Evolutionary conservation across 2,797 vertebrate species (phyloP).

Genomic region (Fratercula arctica): DNA sequence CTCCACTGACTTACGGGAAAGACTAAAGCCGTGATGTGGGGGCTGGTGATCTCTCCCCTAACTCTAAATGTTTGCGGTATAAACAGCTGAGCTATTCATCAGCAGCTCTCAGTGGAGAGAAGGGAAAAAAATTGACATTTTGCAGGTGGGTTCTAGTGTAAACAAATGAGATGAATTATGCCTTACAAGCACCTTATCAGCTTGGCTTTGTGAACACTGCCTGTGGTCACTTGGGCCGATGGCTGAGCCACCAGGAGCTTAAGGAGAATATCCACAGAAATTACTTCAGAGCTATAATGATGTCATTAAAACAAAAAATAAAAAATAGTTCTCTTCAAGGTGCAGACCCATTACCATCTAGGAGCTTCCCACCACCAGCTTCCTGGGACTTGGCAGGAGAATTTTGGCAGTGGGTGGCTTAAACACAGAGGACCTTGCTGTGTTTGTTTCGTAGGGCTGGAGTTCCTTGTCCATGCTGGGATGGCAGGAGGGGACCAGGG

Average conservation of each 20-base stretch:
- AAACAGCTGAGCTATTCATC: conserved; percentile 35
- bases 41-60: background rate
- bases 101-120: background rate
- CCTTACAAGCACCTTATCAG: background rate
- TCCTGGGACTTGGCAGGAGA: background rate
- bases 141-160: background rate
- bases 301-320: background rate
- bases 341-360: background rate
- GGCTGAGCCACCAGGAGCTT: background rate
- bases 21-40: background rate
- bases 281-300: background rate
- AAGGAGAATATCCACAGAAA: background rate
- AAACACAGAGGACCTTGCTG: background rate
- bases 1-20: conserved; percentile 26
- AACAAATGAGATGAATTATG: background rate
- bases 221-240: background rate
- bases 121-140: background rate
- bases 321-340: background rate
- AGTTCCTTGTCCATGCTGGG: background rate
- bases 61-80: background rate
- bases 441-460: background rate
- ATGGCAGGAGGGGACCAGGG: fast-evolving
- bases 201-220: background rate
- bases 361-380: background rate
- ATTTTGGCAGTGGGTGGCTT: background rate